A percentile compares a stretch with the other conserved stretches of the same genome.
phyloP scores from a whole-genome alignment of 2,113 vertebrate genomes.

The Xenopus laevis region DNA sequence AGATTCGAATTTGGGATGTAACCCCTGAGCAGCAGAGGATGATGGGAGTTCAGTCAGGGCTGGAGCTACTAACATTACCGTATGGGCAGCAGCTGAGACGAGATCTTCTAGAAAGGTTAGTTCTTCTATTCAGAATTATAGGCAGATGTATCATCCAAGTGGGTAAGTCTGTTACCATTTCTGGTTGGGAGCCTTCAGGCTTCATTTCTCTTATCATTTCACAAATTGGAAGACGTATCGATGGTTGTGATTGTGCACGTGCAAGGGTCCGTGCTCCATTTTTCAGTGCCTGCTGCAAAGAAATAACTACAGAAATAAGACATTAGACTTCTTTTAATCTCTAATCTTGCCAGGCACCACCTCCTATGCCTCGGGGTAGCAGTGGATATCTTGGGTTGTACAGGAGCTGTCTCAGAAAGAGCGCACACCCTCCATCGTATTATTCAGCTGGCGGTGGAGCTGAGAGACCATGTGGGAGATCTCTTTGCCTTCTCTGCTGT shows the following conservation, averaged over 20 bases:
- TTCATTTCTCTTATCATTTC: too few species aligned
- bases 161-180: too few species aligned
- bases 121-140: too few species aligned
- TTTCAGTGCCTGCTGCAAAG: too few species aligned
- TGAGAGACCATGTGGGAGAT: constrained; percentile 67
- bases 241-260: too few species aligned
- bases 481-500: constrained; percentile 79
- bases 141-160: too few species aligned
- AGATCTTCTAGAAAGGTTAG: constrained; percentile 81
- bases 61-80: constrained; percentile 81
- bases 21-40: constrained; percentile 64
- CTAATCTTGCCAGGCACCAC: constrained; percentile 65
- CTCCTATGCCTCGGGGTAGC: constrained; percentile 71
- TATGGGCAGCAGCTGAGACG: constrained; percentile 75
- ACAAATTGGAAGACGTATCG: too few species aligned
- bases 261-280: too few species aligned
- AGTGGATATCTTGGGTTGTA: constrained; percentile 80
- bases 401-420: constrained; percentile 70
- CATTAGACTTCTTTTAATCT: too few species aligned
- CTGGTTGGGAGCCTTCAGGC: too few species aligned
- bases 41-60: constrained; percentile 79
- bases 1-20: constrained; percentile 70
- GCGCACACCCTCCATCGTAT: constrained; percentile 69
- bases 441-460: constrained; percentile 71
- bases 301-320: too few species aligned